phyloP scores from a whole-genome alignment of 2,888 invertebrate species.

The Coelopa pilipes region DNA sequence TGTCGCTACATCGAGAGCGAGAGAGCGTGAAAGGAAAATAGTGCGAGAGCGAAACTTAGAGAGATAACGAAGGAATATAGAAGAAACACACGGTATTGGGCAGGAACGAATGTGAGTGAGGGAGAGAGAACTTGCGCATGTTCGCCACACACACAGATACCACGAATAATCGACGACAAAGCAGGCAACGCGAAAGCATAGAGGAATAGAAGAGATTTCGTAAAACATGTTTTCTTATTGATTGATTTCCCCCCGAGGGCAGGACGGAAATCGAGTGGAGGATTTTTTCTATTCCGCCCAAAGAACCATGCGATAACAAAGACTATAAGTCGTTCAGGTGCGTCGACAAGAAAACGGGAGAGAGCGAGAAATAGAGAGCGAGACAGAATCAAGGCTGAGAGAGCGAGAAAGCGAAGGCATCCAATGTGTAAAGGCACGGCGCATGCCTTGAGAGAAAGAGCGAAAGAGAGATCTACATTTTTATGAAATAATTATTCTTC shows the following conservation, averaged over 20 bases:
- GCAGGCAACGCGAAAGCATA: neutral
- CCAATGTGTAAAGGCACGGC: neutral
- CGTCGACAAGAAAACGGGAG: neutral
- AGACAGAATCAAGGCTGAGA: neutral
- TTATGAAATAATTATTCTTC: too few relatives aligned
- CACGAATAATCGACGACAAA: too few relatives aligned
- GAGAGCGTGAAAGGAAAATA: neutral
- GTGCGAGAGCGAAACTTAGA: neutral
- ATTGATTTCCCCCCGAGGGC: neutral
- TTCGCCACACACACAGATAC: neutral
- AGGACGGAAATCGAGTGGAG: too few relatives aligned
- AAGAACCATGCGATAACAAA: too few relatives aligned
- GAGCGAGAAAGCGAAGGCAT: too few relatives aligned
- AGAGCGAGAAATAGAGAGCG: neutral
- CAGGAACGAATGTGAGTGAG: neutral
- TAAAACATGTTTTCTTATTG: constrained; percentile 13
- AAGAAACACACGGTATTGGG: neutral
- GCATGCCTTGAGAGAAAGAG: neutral
- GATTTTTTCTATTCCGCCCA: too few relatives aligned
- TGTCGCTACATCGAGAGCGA: neutral
- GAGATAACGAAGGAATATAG: neutral
- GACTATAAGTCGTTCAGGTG: neutral
- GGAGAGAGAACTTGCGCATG: constrained; percentile 28
- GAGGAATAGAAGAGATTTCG: constrained; percentile 11
- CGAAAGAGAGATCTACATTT: neutral